Conservation (phyloP, 1,140 invertebrate genomes). For the Bombus vancouverensis region DNA sequence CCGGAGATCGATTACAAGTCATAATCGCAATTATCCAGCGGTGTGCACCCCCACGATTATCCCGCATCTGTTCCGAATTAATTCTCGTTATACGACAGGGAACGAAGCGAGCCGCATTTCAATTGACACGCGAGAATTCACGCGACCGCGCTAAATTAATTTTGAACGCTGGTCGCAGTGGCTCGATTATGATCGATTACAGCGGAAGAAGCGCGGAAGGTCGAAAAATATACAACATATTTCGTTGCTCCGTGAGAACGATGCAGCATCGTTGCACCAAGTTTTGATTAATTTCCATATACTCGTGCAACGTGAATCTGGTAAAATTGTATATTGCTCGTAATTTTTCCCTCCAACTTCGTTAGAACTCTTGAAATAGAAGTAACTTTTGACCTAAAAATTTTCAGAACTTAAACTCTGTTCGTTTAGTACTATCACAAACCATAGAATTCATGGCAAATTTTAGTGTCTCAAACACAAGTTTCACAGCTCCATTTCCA, state of each 20-base stretch:
- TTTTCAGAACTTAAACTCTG: neutral
- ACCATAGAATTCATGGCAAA: neutral
- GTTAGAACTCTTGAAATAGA: neutral
- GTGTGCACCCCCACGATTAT: neutral
- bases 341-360: neutral
- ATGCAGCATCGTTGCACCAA: too few species aligned
- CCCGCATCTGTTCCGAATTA: slow-evolving; percentile 33
- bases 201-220: neutral
- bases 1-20: slow-evolving; percentile 35
- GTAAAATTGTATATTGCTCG: too few species aligned
- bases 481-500: too few species aligned
- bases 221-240: too few species aligned
- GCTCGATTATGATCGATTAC: slow-evolving; percentile 38
- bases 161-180: slow-evolving; percentile 16
- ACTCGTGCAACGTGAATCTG: too few species aligned
- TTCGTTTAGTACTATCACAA: neutral
- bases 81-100: neutral
- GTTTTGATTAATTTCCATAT: too few species aligned
- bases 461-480: too few species aligned
- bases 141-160: slow-evolving; percentile 55
- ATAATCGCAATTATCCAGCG: slow-evolving; percentile 41
- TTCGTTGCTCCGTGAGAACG: too few species aligned
- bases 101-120: slow-evolving; percentile 11
- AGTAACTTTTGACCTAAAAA: neutral
- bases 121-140: slow-evolving; percentile 44